Evolutionary conservation across 64 coral and sea anemone genomes (phyloP), one percentile per base, ranked within the genome.

Genomic region (Catalaphyllia jardinei): DNA sequence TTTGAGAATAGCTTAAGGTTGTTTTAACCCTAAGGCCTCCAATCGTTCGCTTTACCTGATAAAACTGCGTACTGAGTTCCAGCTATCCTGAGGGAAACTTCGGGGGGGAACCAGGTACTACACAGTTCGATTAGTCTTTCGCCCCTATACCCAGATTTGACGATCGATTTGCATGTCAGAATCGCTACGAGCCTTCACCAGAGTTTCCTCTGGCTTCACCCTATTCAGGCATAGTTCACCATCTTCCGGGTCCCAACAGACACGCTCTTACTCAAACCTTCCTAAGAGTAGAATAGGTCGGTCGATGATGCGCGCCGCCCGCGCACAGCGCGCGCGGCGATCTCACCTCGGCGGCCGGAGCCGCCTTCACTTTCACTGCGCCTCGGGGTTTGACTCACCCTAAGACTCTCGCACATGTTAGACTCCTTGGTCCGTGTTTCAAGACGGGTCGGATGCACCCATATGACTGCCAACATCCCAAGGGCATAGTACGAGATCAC

Each of bases 101-200:
- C 33, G 33, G 33, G 3, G n/a, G 33, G 33, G 33, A 35, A 35
- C 33, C 33, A 35, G 33, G 1, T 35, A 35, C 33, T 35, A 35
- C 1, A 35, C 33, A 35, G 33, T 35, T 35, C 33, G 33, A 35
- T 35, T 35, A 35, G 33, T 35, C 33, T 35, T 35, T 35, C 33
- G 33, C 33, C 33, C 33, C 91, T 93, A 93, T 88, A 88, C 91
- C 91, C 85, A 88, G 88, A 93, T 88, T 88, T 52, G 91, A 88
- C 91, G 86, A 88, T 93, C 91, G 91, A 93, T 87, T 93, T 93
- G 83, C 91, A 88, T 84, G 91, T 93, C 91, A 93, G 91, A 93
- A 93, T 92, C 90, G 90, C 90, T 92, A 92, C 90, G 90, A 92
- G 90, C 90, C 52, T 92, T 82, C 90, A 92, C 91, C 91, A 88